Evolutionary conservation across 2,113 vertebrate genomes (phyloP), one percentile per base, ranked within the genome.

Genomic region (Hippocampus mohnikei): DNA sequence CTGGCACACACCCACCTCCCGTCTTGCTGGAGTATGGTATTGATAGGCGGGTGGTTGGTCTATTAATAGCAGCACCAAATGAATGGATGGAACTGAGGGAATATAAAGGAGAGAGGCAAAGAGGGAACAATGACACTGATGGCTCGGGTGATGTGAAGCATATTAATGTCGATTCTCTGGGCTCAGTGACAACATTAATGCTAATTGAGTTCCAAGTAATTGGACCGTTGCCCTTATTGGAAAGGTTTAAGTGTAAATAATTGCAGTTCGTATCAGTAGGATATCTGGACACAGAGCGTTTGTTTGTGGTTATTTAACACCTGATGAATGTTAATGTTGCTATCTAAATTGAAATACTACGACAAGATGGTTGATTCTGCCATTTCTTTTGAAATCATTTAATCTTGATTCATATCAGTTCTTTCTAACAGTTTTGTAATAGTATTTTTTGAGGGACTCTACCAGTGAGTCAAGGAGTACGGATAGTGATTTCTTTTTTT

Each of bases 31-130:
- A 82, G 85, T 87, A 79, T 84, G 88, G 87, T 85, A 87, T 86
- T 84, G 88, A 90, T 86, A 81, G 87, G 83, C 68, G 65, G 83
- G 76, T 82, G 85, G 79, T 72, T 16, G n/a, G 27, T 76, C 84
- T 90, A 90, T 87, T 88, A 88, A 84, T 90, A 90, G 86, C 80
- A 61, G n/a, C 70, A 63, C 70, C 66, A 78, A 83, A 84, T 87
- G 82, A 88, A 90, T 88, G 80, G 83, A 90, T 88, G 81, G 83
- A 83, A 73, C 44, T 40, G 79, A 71, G 76, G 70, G 46, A 79
- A 79, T 73, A 75, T 67, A 80, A 70, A 80, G 72, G 77, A 53
- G 76, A 66, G 70, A 62, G 66, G 67, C 67, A 68, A 56, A 56
- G 37, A 40, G 52, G 67, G 67, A 40, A 68, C 29, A 76, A 84